Evolutionary conservation across 1,140 invertebrate species (phyloP), one percentile per base, ranked within the genome.

Genomic region (Homalodisca vitripennis): DNA sequence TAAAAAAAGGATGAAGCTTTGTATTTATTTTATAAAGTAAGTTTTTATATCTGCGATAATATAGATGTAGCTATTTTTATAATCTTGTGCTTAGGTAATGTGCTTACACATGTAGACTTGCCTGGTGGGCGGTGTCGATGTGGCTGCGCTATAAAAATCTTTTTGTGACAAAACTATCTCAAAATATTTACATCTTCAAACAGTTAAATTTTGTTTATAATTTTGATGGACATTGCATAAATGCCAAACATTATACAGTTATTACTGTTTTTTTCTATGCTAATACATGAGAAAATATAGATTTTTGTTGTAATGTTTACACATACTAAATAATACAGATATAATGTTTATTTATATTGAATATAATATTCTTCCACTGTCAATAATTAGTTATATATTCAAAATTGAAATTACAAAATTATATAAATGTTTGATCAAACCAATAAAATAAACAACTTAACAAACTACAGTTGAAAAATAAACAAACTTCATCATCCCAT

Each of bases 1-100:
- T 60, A 60, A 12, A 53, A 27, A 27, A 29, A 27, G 29, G n/a
- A n/a, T n/a, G 27, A 60, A 60, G 55, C 55, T 60, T 60, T 60
- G 55, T 60, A 60, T 60, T 60, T 60, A 60, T 60, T 60, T 60
- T 60, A 60, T 60, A 29, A 60, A 27, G 55, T 60, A 60, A 60
- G 6, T 29, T 60, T 60, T 60, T 60, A 60, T 60, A 60, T 29
- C 55, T 60, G 55, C 55, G 3, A 60, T 60, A 22, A 27, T 12
- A 60, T 60, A 60, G 14, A 60, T 60, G 22, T 60, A 60, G 55
- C 55, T 60, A 60, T 60, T 60, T 60, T 60, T 60, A 60, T 60
- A 60, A 60, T 60, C 55, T 60, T 10, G 24, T 22, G 48, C 22
- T 53, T 53, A n/a, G 12, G 22, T 53, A 6, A 53, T 3, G 13